Evolutionary conservation across 1,140 invertebrate species (phyloP).

Genomic region (Stegodyphus mimosarum): DNA sequence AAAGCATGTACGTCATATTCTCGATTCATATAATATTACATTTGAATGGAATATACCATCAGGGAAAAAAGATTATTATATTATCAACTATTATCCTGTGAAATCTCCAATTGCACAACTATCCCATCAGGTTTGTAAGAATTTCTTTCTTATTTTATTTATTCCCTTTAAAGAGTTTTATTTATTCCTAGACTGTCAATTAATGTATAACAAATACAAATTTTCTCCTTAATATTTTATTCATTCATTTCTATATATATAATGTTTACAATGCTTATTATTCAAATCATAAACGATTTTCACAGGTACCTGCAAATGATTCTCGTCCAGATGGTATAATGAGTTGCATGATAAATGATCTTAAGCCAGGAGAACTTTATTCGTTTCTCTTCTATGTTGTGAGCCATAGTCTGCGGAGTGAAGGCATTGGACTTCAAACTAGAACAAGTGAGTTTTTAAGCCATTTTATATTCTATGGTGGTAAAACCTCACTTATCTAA

Average conservation of each 20-base stretch:
- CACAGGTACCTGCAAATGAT: slow-evolving; percentile 65
- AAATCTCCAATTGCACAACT: slow-evolving; percentile 62
- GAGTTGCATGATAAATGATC: slow-evolving; percentile 77
- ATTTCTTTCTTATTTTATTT: background rate
- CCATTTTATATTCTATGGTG: background rate
- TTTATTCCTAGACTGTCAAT: background rate
- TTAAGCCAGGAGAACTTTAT: slow-evolving; percentile 84
- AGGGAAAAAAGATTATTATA: slow-evolving; percentile 86
- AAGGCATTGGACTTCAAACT: slow-evolving; percentile 66
- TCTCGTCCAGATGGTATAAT: slow-evolving; percentile 67
- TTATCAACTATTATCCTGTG: slow-evolving; percentile 65
- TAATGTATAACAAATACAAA: background rate
- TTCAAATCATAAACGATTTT: background rate
- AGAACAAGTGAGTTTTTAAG: slow-evolving; percentile 77
- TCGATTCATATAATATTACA: slow-evolving; percentile 90
- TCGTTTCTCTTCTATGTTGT: slow-evolving; percentile 80
- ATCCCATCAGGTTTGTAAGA: slow-evolving; percentile 59
- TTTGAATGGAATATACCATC: slow-evolving; percentile 86
- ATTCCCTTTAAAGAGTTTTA: background rate
- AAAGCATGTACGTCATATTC: slow-evolving; percentile 79
- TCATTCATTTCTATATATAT: background rate
- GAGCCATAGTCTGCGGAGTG: slow-evolving; percentile 69
- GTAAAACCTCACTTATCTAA: too few species aligned
- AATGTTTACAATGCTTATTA: background rate
- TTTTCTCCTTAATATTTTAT: background rate